phyloP scores from a whole-genome alignment of 2,797 vertebrate genomes.

The Acrocephalus scirpaceus region DNA sequence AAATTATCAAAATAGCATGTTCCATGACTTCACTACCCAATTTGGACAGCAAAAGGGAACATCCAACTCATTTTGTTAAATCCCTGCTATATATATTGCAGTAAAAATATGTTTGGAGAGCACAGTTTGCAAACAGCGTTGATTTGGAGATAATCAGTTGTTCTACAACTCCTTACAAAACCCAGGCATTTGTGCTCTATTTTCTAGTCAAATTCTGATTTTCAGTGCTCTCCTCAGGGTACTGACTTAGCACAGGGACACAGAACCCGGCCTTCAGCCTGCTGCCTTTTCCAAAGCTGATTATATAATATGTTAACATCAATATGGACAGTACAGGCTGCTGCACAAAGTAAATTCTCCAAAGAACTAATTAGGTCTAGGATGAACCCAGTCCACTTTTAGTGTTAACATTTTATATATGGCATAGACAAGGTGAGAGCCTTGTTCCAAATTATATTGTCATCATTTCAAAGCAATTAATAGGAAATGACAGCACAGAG shows the following conservation, averaged over 20 bases:
- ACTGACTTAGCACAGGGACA: not conserved
- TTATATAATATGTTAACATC: not conserved
- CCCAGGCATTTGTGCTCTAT: not conserved
- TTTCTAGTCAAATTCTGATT: not conserved
- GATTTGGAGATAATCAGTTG: not conserved
- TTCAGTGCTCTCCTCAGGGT: not conserved
- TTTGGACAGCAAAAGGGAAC: not conserved
- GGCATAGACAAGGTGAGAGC: not conserved
- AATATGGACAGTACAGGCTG: not conserved
- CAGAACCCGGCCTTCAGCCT: not conserved
- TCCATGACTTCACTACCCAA: not conserved
- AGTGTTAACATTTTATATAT: not conserved
- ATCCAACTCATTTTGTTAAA: not conserved
- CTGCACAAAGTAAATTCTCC: not conserved
- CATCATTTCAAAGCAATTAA: not conserved
- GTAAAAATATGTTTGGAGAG: not conserved
- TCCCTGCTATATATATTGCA: not conserved
- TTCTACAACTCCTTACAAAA: not conserved
- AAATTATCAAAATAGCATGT: not conserved
- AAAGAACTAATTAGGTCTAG: not conserved
- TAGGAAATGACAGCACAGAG: not conserved
- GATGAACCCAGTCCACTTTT: not conserved
- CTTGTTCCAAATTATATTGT: not conserved
- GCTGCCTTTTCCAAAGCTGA: slow-evolving; percentile 7
- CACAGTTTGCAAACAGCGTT: not conserved